Conservation (phyloP, 2,113 vertebrate genomes). For the Kryptolebias marmoratus region DNA sequence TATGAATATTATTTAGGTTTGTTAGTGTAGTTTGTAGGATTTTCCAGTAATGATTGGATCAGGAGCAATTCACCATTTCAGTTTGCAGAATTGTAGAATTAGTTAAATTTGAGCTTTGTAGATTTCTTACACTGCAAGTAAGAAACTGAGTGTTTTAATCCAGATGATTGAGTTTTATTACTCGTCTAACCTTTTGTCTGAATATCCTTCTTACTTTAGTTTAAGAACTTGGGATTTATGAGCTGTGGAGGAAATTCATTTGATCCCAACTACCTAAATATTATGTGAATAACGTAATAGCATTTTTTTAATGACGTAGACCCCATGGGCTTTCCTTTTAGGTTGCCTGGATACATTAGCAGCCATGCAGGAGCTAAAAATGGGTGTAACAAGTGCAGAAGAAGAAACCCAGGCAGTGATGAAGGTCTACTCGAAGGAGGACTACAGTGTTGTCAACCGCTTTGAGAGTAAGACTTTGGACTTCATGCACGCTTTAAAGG, state of each 20-base stretch:
- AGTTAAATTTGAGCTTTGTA: background rate
- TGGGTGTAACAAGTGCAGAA: constrained; percentile 93
- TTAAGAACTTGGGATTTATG: background rate
- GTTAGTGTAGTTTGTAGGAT: background rate
- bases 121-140: no score
- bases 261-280: background rate
- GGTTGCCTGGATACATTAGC: constrained; percentile 98
- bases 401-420: constrained; percentile 98
- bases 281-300: background rate
- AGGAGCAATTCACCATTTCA: no score
- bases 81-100: background rate
- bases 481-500: background rate
- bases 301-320: background rate
- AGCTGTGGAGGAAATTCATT: background rate
- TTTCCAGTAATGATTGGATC: background rate
- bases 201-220: no score
- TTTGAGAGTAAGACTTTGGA: constrained; percentile 91
- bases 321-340: constrained; percentile 56
- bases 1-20: background rate
- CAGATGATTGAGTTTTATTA: no score
- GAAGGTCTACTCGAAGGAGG: constrained; percentile 99
- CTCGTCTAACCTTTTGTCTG: no score
- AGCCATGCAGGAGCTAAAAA: constrained; percentile 98
- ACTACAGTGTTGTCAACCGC: constrained; percentile 97
- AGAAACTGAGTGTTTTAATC: no score